Base-by-base conservation (phyloP, 2,797 vertebrate species). In the Cephalopachus bancanus region DNA sequence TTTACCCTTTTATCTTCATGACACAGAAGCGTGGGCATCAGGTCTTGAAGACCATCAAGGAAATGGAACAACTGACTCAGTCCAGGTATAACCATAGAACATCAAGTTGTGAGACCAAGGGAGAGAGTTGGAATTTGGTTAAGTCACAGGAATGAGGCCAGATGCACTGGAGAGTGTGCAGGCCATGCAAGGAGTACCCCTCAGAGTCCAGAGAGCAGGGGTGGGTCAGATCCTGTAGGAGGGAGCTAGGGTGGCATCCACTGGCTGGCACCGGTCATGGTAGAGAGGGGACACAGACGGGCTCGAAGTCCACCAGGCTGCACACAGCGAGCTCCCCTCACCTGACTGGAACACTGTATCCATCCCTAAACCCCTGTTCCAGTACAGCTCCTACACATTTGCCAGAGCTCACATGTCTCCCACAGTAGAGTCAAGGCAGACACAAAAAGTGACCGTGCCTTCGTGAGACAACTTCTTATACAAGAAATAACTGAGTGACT, bases 1-100 rank as follows among this genome's bases (percentile, higher is more conserved):
- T 93, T 81, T 67, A 83, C 9, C 10, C 30, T 79, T 91, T 78
- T 71, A 83, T 89, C 49, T 93, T 91, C 51, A 28, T 71, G 83
- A 92, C 67, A 67, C 22, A 89, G 57, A 94, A 55, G 26, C 83
- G 86, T 37, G 78, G n/a, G 20, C 28, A 53, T 85, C 30, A 89
- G 17, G 26, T 88, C 17, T 33, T 53, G 6, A 83, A 71, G 20
- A 55, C 51, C 55, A 72, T 60, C 67, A 78, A 72, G 81, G 94
- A 93, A 78, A 72, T 7, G 8, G 10, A 89, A 71, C 51, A 64
- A 62, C 0, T 78, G 49, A 10, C n/a, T 92, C 86, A 37, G 30
- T 59, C 22, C 9, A 65, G 20, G 51, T 33, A 88, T 49, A 95
- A 76, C 8, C 7, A 60, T 3, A 67, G 1, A 78, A 14, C 22